phyloP scores from a whole-genome alignment of 23 tunicate species.

The Diplosoma virens region DNA sequence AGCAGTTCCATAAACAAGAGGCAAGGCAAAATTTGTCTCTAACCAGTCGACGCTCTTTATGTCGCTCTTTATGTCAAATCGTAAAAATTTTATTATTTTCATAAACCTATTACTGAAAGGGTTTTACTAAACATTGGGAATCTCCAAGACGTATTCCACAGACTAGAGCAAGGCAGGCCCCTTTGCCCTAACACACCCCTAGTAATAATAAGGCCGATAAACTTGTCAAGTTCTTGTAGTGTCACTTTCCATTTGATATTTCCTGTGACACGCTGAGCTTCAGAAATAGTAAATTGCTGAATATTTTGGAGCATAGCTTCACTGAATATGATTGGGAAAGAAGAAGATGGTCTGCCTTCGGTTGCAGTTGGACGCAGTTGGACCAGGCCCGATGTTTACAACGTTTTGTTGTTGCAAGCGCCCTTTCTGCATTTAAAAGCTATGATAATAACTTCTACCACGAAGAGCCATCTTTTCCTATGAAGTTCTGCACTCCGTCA shows the following conservation, averaged over 20 bases:
- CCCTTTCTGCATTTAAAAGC: background rate
- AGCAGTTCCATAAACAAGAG: constrained; percentile 16
- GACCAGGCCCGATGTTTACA: constrained; percentile 18
- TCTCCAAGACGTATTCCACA: constrained; percentile 13
- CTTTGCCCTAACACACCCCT: constrained; percentile 14
- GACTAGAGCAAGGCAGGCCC: constrained; percentile 11
- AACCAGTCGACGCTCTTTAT: background rate
- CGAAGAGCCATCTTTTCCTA: constrained; percentile 16
- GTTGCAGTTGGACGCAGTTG: background rate
- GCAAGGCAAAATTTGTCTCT: constrained; percentile 13
- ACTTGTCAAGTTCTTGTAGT: no score
- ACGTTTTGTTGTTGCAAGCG: constrained; percentile 9
- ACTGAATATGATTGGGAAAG: background rate
- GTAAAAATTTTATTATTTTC: constrained; percentile 9
- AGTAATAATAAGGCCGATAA: no score
- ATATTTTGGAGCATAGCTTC: background rate
- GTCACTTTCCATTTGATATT: constrained; percentile 6
- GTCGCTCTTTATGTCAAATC: constrained; percentile 2
- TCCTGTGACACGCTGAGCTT: constrained; percentile 6
- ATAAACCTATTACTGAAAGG: background rate
- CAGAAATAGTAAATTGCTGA: no score
- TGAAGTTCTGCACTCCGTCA: constrained; percentile 3
- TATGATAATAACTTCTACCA: constrained; percentile 1
- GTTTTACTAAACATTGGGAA: background rate
- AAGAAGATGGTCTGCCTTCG: constrained; percentile 9